Conservation (phyloP, 2,888 invertebrate species). For the Lithophane leautieri region DNA sequence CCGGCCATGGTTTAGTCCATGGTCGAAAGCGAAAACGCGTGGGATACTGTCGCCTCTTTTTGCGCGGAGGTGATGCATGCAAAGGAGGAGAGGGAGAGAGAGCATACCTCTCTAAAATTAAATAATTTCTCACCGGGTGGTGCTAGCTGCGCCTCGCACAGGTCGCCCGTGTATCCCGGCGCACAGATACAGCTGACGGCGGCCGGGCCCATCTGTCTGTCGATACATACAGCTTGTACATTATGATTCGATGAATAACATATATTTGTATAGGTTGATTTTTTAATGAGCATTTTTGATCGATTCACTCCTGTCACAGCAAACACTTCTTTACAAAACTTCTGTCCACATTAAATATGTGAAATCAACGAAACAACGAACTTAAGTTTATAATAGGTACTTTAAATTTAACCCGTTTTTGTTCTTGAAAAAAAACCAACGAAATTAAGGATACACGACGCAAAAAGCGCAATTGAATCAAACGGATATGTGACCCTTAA, state of each 20-base stretch:
- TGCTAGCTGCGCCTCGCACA: constrained; percentile 92
- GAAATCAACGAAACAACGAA: background rate
- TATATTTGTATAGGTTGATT: too few relatives aligned
- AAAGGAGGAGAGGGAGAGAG: too few relatives aligned
- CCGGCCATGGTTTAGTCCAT: too few relatives aligned
- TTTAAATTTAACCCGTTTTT: constrained; percentile 55
- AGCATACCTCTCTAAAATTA: background rate
- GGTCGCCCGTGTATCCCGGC: constrained; percentile 92
- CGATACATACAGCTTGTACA: constrained; percentile 38
- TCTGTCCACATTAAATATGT: background rate
- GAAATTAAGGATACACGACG: constrained; percentile 59
- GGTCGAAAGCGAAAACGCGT: too few relatives aligned
- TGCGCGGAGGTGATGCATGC: too few relatives aligned
- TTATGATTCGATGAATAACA: background rate
- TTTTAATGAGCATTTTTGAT: background rate
- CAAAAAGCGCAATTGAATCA: constrained; percentile 51
- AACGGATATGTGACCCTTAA: background rate
- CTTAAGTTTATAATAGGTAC: background rate
- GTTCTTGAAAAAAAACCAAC: constrained; percentile 45
- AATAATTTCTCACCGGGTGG: constrained; percentile 79
- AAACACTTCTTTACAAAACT: background rate
- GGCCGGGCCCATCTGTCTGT: constrained; percentile 94
- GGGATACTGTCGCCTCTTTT: too few relatives aligned
- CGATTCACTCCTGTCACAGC: background rate
- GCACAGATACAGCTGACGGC: constrained; percentile 94